A percentile compares a stretch with the other conserved stretches of the same genome.
phyloP scores from a whole-genome alignment of 2,888 invertebrate genomes.

The Agrotis clavis region DNA sequence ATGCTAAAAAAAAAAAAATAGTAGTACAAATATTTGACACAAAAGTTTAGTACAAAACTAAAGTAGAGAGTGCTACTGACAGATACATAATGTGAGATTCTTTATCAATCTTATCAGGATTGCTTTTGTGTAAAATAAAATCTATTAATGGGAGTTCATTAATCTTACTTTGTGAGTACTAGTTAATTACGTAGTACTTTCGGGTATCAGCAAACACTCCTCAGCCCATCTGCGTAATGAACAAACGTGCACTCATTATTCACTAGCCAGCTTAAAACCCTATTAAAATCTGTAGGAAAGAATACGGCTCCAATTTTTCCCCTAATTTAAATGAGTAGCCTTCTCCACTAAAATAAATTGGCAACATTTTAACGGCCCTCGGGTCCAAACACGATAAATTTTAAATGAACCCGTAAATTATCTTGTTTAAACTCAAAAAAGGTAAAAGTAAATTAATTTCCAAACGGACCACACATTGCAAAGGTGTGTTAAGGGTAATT shows the following conservation, averaged over 20 bases:
- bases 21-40: too few species aligned
- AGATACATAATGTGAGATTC: neutral
- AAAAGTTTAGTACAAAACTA: too few species aligned
- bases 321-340: slow-evolving; percentile 59
- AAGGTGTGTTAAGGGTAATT: slow-evolving; percentile 75
- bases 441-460: slow-evolving; percentile 79
- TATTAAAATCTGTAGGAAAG: slow-evolving; percentile 60
- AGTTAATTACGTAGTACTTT: slow-evolving; percentile 7
- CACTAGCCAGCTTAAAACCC: slow-evolving; percentile 41
- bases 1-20: too few species aligned
- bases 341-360: slow-evolving; percentile 64
- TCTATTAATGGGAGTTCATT: too few species aligned
- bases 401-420: slow-evolving; percentile 80
- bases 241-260: slow-evolving; percentile 48
- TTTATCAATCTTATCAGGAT: too few species aligned
- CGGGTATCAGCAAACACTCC: neutral
- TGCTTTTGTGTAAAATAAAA: too few species aligned
- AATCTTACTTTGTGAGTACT: neutral
- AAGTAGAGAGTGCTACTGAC: neutral
- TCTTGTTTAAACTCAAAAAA: slow-evolving; percentile 81
- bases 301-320: slow-evolving; percentile 58
- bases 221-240: slow-evolving; percentile 31
- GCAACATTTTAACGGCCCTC: slow-evolving; percentile 67
- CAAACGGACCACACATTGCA: slow-evolving; percentile 73
- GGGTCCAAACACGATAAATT: slow-evolving; percentile 77